phyloP scores from a whole-genome alignment of 1,140 invertebrate species.

The Musca domestica region DNA sequence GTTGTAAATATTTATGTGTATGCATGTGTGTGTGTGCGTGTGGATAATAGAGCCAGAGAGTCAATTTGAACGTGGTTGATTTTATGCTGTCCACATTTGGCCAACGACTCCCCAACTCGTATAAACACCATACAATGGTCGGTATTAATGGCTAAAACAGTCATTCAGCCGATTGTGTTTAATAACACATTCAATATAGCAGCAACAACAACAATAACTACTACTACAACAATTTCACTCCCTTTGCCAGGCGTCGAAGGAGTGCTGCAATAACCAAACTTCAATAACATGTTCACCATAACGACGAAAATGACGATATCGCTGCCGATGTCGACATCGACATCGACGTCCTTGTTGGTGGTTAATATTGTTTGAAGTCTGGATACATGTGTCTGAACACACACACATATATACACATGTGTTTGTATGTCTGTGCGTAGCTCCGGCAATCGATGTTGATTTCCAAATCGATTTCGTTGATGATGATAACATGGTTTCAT shows the following conservation, averaged over 20 bases:
- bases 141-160: too few relatives aligned
- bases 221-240: background rate
- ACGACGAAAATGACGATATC: too few relatives aligned
- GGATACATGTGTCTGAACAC: background rate
- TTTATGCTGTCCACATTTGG: slow-evolving; percentile 13
- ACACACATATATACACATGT: background rate
- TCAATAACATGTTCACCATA: too few relatives aligned
- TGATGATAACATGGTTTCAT: background rate
- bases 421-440: background rate
- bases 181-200: background rate
- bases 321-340: too few relatives aligned
- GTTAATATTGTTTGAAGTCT: background rate
- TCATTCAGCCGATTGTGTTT: background rate
- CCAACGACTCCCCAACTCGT: background rate
- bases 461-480: too few relatives aligned
- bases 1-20: too few relatives aligned
- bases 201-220: background rate
- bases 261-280: too few relatives aligned
- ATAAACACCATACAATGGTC: too few relatives aligned
- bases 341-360: too few relatives aligned
- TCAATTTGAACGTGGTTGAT: slow-evolving; percentile 11
- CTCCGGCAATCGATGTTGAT: too few relatives aligned
- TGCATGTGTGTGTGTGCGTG: too few relatives aligned
- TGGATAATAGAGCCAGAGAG: background rate
- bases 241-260: background rate